A percentile compares a stretch with the other conserved stretches of the same genome.
Evolutionary conservation across 1,140 invertebrate genomes (phyloP).

Genomic region (Drosophila nikananu): DNA sequence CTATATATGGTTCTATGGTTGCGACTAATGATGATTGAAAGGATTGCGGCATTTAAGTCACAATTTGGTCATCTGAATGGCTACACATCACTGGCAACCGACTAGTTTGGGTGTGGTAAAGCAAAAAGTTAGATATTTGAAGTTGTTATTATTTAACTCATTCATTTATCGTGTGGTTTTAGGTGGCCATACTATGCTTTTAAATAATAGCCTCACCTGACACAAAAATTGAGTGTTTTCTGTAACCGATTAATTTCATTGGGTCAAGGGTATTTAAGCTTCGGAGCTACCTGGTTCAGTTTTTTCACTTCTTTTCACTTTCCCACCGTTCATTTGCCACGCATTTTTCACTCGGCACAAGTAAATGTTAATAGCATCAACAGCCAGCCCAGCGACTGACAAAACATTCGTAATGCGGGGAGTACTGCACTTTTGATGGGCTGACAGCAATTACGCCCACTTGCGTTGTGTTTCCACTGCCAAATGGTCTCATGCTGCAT

Average conservation of each 20-base stretch:
- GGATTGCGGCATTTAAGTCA: slow-evolving; percentile 21
- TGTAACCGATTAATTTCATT: not conserved
- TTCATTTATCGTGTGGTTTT: not conserved
- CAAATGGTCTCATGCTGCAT: slow-evolving; percentile 69
- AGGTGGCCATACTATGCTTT: not conserved
- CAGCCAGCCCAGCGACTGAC: slow-evolving; percentile 24
- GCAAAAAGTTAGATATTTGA: not conserved
- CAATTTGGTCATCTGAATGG: slow-evolving; percentile 3
- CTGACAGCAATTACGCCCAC: slow-evolving; percentile 69
- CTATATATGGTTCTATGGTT: not conserved
- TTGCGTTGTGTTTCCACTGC: slow-evolving; percentile 54
- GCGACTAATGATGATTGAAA: slow-evolving; percentile 36
- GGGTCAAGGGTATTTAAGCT: not conserved
- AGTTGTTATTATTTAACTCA: not conserved
- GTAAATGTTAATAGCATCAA: slow-evolving; percentile 58
- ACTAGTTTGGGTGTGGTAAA: not conserved
- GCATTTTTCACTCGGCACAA: slow-evolving; percentile 37
- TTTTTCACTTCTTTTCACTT: slow-evolving; percentile 6
- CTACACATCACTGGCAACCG: not conserved
- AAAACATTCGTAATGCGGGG: slow-evolving; percentile 36
- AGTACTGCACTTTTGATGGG: not conserved
- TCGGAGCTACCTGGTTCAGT: no score
- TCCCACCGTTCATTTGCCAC: slow-evolving; percentile 36
- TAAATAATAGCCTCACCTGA: no score
- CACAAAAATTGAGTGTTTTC: no score